Percentiles rank a stretch among this genome's conserved stretches.
Conservation (phyloP, 53 echinoderm and acorn worm genomes). For the Stichopus horrens region DNA sequence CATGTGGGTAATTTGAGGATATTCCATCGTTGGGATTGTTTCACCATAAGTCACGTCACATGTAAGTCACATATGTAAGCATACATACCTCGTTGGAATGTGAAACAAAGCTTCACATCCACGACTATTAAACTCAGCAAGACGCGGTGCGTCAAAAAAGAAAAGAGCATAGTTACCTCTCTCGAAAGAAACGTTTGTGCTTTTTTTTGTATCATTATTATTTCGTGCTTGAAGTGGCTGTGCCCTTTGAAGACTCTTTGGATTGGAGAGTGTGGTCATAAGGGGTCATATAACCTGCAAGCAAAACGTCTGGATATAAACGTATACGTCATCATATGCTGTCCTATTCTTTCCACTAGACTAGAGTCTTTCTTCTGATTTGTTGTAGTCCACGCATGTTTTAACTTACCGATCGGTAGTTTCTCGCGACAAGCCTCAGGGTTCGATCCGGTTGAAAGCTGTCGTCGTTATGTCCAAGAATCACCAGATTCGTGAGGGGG, state of each 20-base stretch:
- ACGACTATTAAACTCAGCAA: too few relatives aligned
- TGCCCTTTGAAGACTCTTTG: too few relatives aligned
- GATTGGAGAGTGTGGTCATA: too few relatives aligned
- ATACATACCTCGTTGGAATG: not conserved
- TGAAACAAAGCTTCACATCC: not conserved
- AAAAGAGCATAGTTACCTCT: too few relatives aligned
- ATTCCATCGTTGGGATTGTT: not conserved
- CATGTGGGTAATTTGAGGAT: too few relatives aligned
- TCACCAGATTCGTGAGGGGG: constrained; percentile 65
- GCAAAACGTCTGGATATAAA: too few relatives aligned
- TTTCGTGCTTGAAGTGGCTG: too few relatives aligned
- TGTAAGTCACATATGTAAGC: not conserved
- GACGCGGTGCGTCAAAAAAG: too few relatives aligned
- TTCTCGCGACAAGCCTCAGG: constrained; percentile 63
- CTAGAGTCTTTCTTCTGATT: too few relatives aligned
- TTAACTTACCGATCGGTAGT: constrained; percentile 52
- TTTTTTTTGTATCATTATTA: too few relatives aligned
- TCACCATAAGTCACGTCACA: not conserved
- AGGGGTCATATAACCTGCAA: too few relatives aligned
- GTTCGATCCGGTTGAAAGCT: constrained; percentile 82
- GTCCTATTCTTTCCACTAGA: not conserved
- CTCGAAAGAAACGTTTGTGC: too few relatives aligned
- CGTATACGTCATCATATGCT: not conserved
- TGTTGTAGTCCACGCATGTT: not conserved
- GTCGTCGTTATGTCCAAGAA: constrained; percentile 87